Conservation (phyloP, 2,797 vertebrate species). For the Synanceia verrucosa region DNA sequence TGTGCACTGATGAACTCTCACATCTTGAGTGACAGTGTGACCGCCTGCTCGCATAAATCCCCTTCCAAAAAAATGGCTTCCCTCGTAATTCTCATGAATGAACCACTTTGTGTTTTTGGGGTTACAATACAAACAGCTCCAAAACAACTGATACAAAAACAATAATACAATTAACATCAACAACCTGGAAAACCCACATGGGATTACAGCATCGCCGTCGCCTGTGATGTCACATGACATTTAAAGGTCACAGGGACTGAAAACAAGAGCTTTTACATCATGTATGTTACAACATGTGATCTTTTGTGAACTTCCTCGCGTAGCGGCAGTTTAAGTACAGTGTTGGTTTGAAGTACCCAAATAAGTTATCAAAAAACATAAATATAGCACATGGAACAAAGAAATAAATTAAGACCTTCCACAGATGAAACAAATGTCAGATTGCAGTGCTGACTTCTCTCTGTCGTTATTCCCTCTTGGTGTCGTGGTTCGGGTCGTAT, state of each 20-base stretch:
- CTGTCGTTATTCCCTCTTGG: not conserved
- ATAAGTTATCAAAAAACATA: conserved; percentile 80
- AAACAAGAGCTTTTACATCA: conserved; percentile 53
- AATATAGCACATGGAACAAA: conserved; percentile 70
- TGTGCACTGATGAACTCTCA: not conserved
- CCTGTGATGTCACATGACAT: conserved; percentile 19
- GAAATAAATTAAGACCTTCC: conserved; percentile 65
- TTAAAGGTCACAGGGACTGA: conserved; percentile 21
- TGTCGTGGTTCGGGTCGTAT: not conserved
- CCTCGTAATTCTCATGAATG: conserved; percentile 1
- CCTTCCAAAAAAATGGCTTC: conserved; percentile 14
- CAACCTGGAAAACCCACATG: conserved; percentile 47
- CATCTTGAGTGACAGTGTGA: not conserved
- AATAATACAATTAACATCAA: conserved; percentile 61
- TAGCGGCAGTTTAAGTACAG: conserved; percentile 43
- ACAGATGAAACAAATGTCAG: conserved; percentile 23
- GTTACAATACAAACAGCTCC: conserved; percentile 46
- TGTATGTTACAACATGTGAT: conserved; percentile 59
- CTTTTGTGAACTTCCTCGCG: conserved; percentile 26
- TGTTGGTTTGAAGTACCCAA: conserved; percentile 54
- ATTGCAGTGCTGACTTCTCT: conserved; percentile 2
- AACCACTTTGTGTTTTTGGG: conserved; percentile 20
- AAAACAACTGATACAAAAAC: conserved; percentile 47
- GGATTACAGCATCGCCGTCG: conserved; percentile 31
- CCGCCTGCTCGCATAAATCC: conserved; percentile 7